Evolutionary conservation across 1,140 invertebrate genomes (phyloP), one percentile per base, ranked within the genome.

Genomic region (Drosophila carrolli): DNA sequence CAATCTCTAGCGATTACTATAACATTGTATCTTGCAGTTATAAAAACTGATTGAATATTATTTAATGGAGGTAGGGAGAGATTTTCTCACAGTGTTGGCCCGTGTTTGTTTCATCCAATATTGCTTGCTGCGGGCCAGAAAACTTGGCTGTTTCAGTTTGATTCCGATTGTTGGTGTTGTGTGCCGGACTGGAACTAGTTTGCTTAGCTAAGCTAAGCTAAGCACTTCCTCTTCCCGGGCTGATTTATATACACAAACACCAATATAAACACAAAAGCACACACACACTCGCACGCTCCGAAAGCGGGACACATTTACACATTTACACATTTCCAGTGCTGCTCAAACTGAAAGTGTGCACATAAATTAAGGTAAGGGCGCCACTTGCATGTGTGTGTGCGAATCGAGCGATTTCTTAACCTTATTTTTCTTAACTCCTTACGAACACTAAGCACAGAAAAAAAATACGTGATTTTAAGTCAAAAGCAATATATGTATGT

Each of bases 141-240:
- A 62, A 62, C 44, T 67, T 35, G 37, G 16, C 27, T 41, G 27
- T 65, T 43, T 62, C 62, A 66, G 29, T 68, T 66, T 66, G 65
- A 68, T 66, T 68, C 38, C 65, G 7, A 61, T 23, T 53, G 35
- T 60, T 50, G 32, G 16, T 50, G 37, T 43, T 62, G 60, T 62
- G 59, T 60, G 61, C 56, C 56, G 56, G 47, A 53, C 61, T 67
- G 43, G 38, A 58, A 74, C 48, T 76, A 86, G 65, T 73, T 73
- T 82, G 83, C 79, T 88, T 79, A 71, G 65, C 67, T 71, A 71
- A 71, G 83, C 83, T 82, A 88, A 88, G 83, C 80, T 86, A 83
- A 86, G 83, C 84, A 81, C 70, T 88, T 89, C 84, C 84, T 81
- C 56, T 82, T 75, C 50, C 56, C 75, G 62, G 54, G 54, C 82